phyloP scores from a whole-genome alignment of 2,113 vertebrate genomes.

The Pygoscelis antarcticus region DNA sequence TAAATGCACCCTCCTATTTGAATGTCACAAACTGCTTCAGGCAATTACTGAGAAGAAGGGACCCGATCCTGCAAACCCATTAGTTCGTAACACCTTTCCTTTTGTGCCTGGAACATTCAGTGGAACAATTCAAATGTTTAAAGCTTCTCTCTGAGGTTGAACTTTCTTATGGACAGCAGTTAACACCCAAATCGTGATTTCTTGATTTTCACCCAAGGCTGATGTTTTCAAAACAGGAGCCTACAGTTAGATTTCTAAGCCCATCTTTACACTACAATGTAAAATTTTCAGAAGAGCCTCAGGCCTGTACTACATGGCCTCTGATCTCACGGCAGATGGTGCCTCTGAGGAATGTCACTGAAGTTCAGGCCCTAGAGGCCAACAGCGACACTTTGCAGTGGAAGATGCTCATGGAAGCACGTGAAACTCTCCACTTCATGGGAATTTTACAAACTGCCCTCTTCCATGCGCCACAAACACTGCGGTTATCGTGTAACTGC shows the following conservation, averaged over 20 bases:
- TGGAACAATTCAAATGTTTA: background rate
- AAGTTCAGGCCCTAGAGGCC: background rate
- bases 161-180: background rate
- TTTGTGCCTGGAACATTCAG: background rate
- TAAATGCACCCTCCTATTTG: background rate
- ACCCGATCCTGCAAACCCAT: background rate
- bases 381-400: background rate
- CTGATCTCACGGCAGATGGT: background rate
- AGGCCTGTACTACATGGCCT: background rate
- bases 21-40: background rate
- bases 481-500: background rate
- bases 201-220: background rate
- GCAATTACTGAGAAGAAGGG: background rate
- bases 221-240: background rate
- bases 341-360: background rate
- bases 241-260: background rate
- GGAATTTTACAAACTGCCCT: background rate
- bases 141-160: background rate
- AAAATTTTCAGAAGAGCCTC: background rate
- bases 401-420: background rate
- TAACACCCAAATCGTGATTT: background rate
- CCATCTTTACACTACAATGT: fast-evolving
- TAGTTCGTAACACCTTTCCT: background rate
- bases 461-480: background rate
- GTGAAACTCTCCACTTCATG: background rate